Evolutionary conservation across 2,113 vertebrate genomes (phyloP), one percentile per base, ranked within the genome.

Genomic region (Anser cygnoides): DNA sequence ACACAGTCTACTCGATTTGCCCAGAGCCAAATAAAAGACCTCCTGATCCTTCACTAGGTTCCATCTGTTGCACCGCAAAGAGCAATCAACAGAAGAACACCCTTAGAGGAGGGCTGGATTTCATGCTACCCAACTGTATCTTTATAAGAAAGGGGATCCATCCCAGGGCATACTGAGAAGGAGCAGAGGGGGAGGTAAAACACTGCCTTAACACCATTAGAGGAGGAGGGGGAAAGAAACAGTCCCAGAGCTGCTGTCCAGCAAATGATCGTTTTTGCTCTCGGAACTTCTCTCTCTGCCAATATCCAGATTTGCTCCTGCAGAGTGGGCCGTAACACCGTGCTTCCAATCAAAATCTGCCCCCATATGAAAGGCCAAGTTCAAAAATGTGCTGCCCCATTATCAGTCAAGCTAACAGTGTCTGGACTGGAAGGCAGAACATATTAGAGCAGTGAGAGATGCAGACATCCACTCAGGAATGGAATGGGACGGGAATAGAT

Each of bases 261-360:
- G 82, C 63, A 95, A 77, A n/a, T 10, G 6, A 31, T 89, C 26
- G 61, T 85, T 41, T 80, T 73, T 18, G 5, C 68, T 89, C 80
- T 87, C 77, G 37, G 68, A 94, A 78, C 54, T 49, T 52, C 62
- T 29, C 35, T 57, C 61, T 59, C 62, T 90, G 74, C n/a, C 84
- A 90, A 22, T 13, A 95, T 50, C 67, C 62, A 91, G 71, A 87
- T 79, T 85, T 70, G 84, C 62, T 49, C 61, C 61, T 82, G 58
- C 58, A 58, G 74, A 79, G 44, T 17, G 62, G 65, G 74, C 57
- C 0, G 0, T 41, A 62, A 87, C 87, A 37, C 10, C 21, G 9
- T 61, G 49, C 66, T 79, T 92, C 94, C 73, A 93, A 91, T 75
- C 80, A 78, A 77, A 93, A 75, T 17, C 39, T 89, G 70, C 28